phyloP scores from a whole-genome alignment of 2,797 vertebrate species.

The Megalops cyprinoides region DNA sequence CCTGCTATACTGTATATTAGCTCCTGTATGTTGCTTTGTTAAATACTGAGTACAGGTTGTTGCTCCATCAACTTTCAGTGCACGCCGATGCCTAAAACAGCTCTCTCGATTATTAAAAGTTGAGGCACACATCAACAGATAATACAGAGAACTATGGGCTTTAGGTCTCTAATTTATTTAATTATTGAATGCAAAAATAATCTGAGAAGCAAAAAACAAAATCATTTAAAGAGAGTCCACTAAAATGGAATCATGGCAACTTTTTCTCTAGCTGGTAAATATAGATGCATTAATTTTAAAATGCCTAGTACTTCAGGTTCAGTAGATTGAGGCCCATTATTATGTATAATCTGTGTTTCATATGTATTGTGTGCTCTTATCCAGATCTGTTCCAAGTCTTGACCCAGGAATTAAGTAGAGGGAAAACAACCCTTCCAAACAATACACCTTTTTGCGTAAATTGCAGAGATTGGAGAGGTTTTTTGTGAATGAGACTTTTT shows the following conservation, averaged over 20 bases:
- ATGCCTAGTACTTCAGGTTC: slow-evolving; percentile 4
- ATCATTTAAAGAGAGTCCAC: neutral
- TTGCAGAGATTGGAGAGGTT: neutral
- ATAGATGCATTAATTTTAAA: slow-evolving; percentile 1
- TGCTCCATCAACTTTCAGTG: neutral
- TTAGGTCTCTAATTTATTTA: slow-evolving; percentile 35
- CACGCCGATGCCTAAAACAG: slow-evolving; percentile 11
- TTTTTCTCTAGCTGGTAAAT: neutral
- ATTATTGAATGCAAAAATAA: slow-evolving; percentile 20
- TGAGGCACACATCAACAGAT: slow-evolving; percentile 2
- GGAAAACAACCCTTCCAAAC: neutral
- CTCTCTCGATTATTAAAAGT: neutral
- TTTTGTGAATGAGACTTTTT: neutral
- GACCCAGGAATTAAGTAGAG: slow-evolving; percentile 8
- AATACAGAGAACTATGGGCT: slow-evolving; percentile 15
- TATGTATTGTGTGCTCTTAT: neutral
- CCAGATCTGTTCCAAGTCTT: slow-evolving; percentile 4
- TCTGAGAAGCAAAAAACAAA: slow-evolving; percentile 1
- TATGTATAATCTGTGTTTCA: slow-evolving; percentile 11
- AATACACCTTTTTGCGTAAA: slow-evolving; percentile 12
- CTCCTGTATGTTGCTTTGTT: neutral
- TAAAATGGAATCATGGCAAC: neutral
- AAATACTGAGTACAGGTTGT: neutral
- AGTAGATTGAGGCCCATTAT: slow-evolving; percentile 8
- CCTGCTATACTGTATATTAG: neutral